Base-by-base conservation (phyloP, 2,113 vertebrate species). In the Probosciger aterrimus region DNA sequence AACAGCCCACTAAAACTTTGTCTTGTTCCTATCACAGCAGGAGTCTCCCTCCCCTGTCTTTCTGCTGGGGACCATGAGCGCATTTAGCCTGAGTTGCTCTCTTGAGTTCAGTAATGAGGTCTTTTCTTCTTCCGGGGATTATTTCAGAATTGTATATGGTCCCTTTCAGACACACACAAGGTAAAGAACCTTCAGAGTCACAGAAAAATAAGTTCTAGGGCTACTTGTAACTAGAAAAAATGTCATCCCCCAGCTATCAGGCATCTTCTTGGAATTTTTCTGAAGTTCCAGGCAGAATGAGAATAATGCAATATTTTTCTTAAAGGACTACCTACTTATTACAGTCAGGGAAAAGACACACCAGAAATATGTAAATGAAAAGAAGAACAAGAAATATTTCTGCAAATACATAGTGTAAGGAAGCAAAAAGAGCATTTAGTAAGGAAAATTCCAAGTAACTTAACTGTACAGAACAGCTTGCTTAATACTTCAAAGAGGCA, bases 21-120 rank as follows among this genome's bases (percentile, higher is more conserved):
- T 22, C 52, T 47, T 57, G 5, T 10, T 84, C 37, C 31, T 65
- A 4, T 18, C 6, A 0, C 15, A 13, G 39, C 0, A 0, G 49
- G 24, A 87, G 25, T 27, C 31, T 77, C 11, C 15, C 28, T 74
- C 11, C 14, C 18, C 35, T 1, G 1, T 44, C 47, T 41, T 63
- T 60, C 47, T 78, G 53, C 30, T 75, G 25, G 5, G 8, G 46
- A 47, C 33, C 5, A 11, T 49, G 30, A 59, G 8, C 8, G 22
- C 20, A 55, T 62, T 78, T 60, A 89, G 14, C 8, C 31, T 4
- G 1, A 79, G 18, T 5, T 79, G 35, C 11, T 79, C 23, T 62
- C 35, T 65, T n/a, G 37, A 81, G 33, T 18, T 78, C 65, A 49
- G 22, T 16, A 33, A n/a, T 24, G 17, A 81, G 35, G 2, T 67